Evolutionary conservation across 2,797 vertebrate genomes (phyloP).

Genomic region (Graptemys geographica): DNA sequence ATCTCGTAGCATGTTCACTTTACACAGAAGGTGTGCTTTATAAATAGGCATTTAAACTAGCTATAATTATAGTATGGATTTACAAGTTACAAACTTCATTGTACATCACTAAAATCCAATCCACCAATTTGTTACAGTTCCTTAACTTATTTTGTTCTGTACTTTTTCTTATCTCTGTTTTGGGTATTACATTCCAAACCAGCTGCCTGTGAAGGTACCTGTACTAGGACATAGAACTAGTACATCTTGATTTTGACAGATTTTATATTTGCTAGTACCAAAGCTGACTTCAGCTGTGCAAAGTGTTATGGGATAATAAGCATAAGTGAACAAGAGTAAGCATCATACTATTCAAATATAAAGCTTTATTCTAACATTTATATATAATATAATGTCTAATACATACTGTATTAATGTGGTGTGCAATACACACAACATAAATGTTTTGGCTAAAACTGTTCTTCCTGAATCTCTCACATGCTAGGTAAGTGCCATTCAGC

Average conservation of each 20-base stretch:
- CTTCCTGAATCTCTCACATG: background rate
- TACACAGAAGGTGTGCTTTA: background rate
- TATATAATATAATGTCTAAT: background rate
- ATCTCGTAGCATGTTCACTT: background rate
- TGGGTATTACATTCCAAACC: background rate
- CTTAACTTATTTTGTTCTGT: background rate
- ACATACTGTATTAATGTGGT: no score
- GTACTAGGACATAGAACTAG: background rate
- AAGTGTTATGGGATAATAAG: background rate
- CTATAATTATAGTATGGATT: background rate
- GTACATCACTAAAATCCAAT: background rate
- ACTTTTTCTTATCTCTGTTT: background rate
- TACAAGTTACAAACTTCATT: background rate
- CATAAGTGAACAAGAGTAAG: background rate
- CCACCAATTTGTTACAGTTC: background rate
- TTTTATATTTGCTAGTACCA: background rate
- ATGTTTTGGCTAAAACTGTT: background rate
- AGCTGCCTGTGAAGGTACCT: background rate
- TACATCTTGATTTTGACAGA: background rate
- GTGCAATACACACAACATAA: background rate
- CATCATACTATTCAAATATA: background rate
- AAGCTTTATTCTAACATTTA: background rate
- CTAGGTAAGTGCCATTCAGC: background rate
- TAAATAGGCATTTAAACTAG: background rate
- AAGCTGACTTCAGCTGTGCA: background rate